Conservation (phyloP, 2,888 invertebrate genomes). For the Tyria jacobaeae region DNA sequence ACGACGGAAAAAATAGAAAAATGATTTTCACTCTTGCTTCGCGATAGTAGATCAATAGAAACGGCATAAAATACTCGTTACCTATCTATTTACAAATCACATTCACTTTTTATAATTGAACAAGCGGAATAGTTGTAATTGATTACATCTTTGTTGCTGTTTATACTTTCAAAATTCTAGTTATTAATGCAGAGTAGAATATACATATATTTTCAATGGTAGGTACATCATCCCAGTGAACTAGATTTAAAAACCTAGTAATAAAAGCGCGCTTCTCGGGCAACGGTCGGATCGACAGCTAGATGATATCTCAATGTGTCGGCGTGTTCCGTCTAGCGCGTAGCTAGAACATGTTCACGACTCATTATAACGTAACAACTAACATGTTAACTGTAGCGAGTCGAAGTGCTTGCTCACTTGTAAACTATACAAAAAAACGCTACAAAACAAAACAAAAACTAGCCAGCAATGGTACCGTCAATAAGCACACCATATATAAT, state of each 20-base stretch:
- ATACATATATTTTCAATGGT: neutral
- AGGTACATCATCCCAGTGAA: slow-evolving; percentile 20
- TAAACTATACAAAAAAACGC: slow-evolving; percentile 31
- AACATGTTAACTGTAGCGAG: slow-evolving; percentile 71
- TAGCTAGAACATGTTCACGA: slow-evolving; percentile 56
- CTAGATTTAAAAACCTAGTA: slow-evolving; percentile 23
- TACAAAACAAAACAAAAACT: slow-evolving; percentile 26
- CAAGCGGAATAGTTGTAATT: slow-evolving; percentile 16
- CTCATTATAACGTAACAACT: slow-evolving; percentile 66
- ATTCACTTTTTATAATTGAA: slow-evolving; percentile 59
- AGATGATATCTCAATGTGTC: slow-evolving; percentile 51
- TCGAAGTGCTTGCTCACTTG: slow-evolving; percentile 59
- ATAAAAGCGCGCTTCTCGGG: slow-evolving; percentile 29
- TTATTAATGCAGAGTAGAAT: neutral
- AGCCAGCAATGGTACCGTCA: slow-evolving; percentile 18
- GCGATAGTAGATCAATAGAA: slow-evolving; percentile 58
- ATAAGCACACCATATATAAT: slow-evolving; percentile 14
- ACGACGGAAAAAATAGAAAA: slow-evolving; percentile 60
- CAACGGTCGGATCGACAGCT: slow-evolving; percentile 48
- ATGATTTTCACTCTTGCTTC: slow-evolving; percentile 68
- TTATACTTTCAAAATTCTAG: neutral
- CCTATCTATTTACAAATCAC: slow-evolving; percentile 47
- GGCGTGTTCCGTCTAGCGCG: slow-evolving; percentile 58
- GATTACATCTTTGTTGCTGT: neutral
- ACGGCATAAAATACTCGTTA: slow-evolving; percentile 45